phyloP scores from a whole-genome alignment of 2,797 vertebrate species.

The Iguana delicatissima region DNA sequence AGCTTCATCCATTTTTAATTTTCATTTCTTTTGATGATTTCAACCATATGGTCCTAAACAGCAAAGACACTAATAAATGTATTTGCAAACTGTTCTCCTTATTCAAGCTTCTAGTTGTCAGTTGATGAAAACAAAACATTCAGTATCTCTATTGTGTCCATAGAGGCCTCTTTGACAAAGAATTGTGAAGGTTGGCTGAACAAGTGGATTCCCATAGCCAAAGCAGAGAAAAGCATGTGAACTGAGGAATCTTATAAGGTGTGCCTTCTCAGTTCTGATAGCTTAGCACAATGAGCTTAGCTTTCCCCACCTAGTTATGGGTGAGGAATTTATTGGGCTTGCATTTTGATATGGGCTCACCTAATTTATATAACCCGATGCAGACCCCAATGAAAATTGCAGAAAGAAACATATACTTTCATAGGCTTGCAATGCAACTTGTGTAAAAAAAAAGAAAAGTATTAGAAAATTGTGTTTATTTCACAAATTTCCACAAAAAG shows the following conservation, averaged over 20 bases:
- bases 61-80: not conserved
- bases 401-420: too few relatives aligned
- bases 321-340: too few relatives aligned
- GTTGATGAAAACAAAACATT: not conserved
- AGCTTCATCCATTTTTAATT: not conserved
- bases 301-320: too few relatives aligned
- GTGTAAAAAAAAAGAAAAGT: too few relatives aligned
- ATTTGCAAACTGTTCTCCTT: not conserved
- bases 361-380: too few relatives aligned
- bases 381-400: too few relatives aligned
- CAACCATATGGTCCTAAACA: not conserved
- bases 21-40: not conserved
- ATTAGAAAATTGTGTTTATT: too few relatives aligned
- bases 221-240: not conserved
- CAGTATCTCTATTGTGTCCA: not conserved
- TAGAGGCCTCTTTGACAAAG: not conserved
- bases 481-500: too few relatives aligned
- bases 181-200: not conserved
- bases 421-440: too few relatives aligned
- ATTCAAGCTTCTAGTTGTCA: not conserved
- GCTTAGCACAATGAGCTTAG: not conserved
- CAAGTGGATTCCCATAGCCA: not conserved
- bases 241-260: not conserved
- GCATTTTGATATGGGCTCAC: too few relatives aligned
- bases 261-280: not conserved